These are phyloP conservation scores for Blera fallax DNA, from an alignment of 2,888 invertebrate species.

Conservation along the genomic window DNA sequence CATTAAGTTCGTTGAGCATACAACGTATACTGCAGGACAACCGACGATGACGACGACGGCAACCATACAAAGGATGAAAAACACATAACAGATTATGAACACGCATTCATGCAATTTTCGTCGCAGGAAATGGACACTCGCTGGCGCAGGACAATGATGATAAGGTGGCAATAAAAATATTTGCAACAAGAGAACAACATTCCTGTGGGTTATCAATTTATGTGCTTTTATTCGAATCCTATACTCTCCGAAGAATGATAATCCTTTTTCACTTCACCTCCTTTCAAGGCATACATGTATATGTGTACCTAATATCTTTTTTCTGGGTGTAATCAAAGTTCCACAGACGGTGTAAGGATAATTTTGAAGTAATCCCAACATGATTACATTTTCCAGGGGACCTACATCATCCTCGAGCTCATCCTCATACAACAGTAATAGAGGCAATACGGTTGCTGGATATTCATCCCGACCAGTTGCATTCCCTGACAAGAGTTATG, in stretches of 20 bases:
- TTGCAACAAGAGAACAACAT: constrained; percentile 50
- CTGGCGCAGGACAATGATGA: constrained; percentile 40
- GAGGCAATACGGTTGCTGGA: constrained; percentile 21
- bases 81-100: constrained; percentile 66
- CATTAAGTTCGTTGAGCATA: constrained; percentile 60
- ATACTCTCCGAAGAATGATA: constrained; percentile 50
- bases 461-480: constrained; percentile 67
- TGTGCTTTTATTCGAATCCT: constrained; percentile 49
- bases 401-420: constrained; percentile 39
- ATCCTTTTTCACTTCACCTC: constrained; percentile 48
- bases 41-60: neutral
- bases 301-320: constrained; percentile 15
- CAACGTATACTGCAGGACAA: constrained; percentile 29
- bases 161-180: constrained; percentile 72
- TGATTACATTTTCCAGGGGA: constrained; percentile 70
- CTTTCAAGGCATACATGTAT: no score
- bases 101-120: constrained; percentile 59
- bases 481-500: constrained; percentile 61
- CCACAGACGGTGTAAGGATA: constrained; percentile 45
- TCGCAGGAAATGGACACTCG: constrained; percentile 42
- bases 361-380: constrained; percentile 65
- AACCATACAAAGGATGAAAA: constrained; percentile 18
- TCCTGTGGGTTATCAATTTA: constrained; percentile 71
- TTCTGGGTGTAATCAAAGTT: constrained; percentile 51
- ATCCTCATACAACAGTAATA: constrained; percentile 32